Base-by-base conservation (phyloP, 2,113 vertebrate species). In the Notiomystis cincta region DNA sequence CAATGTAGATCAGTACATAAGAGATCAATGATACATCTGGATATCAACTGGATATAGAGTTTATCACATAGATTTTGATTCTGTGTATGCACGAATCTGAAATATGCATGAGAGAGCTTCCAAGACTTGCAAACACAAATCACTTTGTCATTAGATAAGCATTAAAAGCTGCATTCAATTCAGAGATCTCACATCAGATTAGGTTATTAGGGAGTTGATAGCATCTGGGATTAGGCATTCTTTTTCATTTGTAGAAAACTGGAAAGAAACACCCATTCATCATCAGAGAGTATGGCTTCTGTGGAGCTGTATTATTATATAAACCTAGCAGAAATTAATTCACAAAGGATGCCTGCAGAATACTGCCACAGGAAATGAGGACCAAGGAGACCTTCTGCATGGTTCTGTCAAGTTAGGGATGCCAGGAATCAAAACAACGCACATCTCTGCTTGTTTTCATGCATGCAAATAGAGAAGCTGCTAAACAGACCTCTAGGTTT, bases 311-410 rank as follows among this genome's bases (percentile, higher is more conserved):
- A 56, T 92, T 95, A 95, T 98, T 96, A 80, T 15, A 91, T 96
- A 97, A 97, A 96, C 65, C 92, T 44, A 86, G 40, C 94, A 86
- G 91, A 97, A 97, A 95, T 96, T 61, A 97, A 95, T 95, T 95
- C 84, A 87, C 72, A 83, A 73, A 95, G 93, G 83, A 92, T 87
- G 92, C 89, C 62, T 83, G 80, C 89, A 88, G 87, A 81, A 76
- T 84, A 21, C 35, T 84, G 82, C 76, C 66, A 33, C 30, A 64
- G 77, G 60, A 96, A 95, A 93, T 80, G 72, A 95, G 72, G 77
- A 38, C 71, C 90, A 57, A 38, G 71, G 84, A 94, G 58, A 93
- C 44, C 56, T 91, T 81, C 30, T 85, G 81, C 57, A 67, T 28
- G 37, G 13, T 54, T 69, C 61, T 91, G 62, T 87, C 24, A 7